Conservation (phyloP, 2,797 vertebrate species). For the Lithobates sylvaticus region DNA sequence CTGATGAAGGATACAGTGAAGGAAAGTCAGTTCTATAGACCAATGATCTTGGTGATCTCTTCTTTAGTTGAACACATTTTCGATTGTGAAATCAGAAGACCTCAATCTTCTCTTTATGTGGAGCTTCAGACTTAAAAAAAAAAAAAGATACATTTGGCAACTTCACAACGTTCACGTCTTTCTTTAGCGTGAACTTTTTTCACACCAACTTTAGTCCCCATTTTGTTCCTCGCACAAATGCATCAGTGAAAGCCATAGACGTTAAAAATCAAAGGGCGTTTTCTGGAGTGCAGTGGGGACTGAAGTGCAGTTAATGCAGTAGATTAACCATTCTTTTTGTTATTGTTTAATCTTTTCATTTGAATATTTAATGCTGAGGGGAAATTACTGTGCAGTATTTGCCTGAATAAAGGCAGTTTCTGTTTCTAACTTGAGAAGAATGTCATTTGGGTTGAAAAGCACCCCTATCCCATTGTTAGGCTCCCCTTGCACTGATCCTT, state of each 20-base stretch:
- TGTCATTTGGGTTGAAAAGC: constrained; percentile 80
- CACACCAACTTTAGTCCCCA: background rate
- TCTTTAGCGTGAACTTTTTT: background rate
- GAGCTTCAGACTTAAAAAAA: no score
- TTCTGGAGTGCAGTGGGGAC: constrained; percentile 32
- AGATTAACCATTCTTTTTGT: constrained; percentile 58
- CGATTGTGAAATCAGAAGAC: no score
- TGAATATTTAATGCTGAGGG: constrained; percentile 77
- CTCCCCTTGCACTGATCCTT: constrained; percentile 80
- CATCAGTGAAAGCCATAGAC: constrained; percentile 2
- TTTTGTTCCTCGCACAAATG: constrained; percentile 14
- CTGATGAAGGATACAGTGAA: no score
- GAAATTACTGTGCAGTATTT: constrained; percentile 75
- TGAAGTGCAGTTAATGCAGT: constrained; percentile 67
- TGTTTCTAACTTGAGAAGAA: constrained; percentile 88
- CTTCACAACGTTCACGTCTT: background rate
- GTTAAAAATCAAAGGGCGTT: constrained; percentile 21
- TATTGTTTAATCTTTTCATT: constrained; percentile 68
- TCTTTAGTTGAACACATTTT: no score
- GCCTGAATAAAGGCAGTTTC: constrained; percentile 80
- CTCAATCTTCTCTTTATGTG: background rate
- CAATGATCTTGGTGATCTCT: background rate
- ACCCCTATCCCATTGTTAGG: constrained; percentile 81
- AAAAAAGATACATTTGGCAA: background rate
- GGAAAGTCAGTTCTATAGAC: background rate